Percentiles rank a stretch among this genome's conserved stretches.
Evolutionary conservation across 2,113 vertebrate genomes (phyloP).

Genomic region (Vicugna pacos): DNA sequence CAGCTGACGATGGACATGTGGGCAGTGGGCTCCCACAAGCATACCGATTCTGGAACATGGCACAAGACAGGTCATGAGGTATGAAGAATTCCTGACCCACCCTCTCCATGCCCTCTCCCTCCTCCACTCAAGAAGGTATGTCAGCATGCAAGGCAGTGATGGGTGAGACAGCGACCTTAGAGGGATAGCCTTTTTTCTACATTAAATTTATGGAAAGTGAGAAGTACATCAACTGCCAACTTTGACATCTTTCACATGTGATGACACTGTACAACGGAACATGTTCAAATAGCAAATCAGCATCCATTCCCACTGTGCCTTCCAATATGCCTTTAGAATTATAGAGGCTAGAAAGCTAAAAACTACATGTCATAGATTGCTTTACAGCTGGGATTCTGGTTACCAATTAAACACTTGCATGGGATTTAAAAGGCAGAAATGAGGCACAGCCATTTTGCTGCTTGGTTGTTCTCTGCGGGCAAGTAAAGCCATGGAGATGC

Average conservation of each 20-base stretch:
- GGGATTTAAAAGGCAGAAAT: background rate
- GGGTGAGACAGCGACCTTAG: background rate
- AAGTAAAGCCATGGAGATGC: background rate
- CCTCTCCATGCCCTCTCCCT: background rate
- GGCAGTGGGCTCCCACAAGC: background rate
- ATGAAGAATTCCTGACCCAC: background rate
- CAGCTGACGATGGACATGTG: background rate
- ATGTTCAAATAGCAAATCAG: background rate
- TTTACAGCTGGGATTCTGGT: background rate
- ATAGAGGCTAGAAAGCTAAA: background rate
- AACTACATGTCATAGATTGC: too few relatives aligned
- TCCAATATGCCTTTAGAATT: background rate
- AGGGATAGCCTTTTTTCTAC: background rate
- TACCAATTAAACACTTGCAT: background rate
- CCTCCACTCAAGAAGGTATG: background rate
- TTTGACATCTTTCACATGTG: background rate
- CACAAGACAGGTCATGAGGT: background rate
- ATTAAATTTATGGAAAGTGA: conserved; percentile 32
- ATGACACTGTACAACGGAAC: background rate
- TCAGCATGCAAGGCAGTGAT: background rate
- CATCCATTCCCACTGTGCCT: background rate
- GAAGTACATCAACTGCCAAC: background rate
- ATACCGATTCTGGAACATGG: accelerated
- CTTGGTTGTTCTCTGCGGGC: background rate
- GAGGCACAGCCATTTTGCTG: background rate